phyloP scores from a whole-genome alignment of 1,140 invertebrate genomes.

The Oreohelix idahoensis region DNA sequence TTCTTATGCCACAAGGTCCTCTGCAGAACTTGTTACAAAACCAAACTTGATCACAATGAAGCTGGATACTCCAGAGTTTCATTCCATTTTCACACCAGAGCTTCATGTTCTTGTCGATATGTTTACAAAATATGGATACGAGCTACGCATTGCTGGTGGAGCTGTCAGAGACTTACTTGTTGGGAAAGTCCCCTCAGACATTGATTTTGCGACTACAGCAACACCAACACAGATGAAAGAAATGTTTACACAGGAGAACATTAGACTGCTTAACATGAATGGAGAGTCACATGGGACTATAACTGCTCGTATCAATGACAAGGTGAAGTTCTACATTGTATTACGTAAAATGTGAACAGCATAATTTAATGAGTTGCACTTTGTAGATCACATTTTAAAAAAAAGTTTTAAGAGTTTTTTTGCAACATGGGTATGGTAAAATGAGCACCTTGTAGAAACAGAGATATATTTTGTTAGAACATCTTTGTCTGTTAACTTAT shows the following conservation, averaged over 20 bases:
- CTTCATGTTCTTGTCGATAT: conserved; percentile 80
- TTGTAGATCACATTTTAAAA: no score
- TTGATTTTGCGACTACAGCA: conserved; percentile 98
- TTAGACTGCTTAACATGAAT: conserved; percentile 93
- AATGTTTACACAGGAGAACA: conserved; percentile 89
- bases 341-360: no score
- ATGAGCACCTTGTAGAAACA: no score
- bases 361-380: no score
- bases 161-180: conserved; percentile 95
- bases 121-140: conserved; percentile 88
- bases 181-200: conserved; percentile 87
- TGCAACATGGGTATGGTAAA: no score
- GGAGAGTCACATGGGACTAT: conserved; percentile 99
- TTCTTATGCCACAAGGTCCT: background rate
- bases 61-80: conserved; percentile 77
- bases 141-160: conserved; percentile 94
- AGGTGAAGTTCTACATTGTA: conserved; percentile 83
- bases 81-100: conserved; percentile 87
- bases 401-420: no score
- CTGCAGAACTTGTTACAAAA: background rate
- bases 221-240: conserved; percentile 97
- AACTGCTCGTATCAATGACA: conserved; percentile 95
- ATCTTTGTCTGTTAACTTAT: no score
- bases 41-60: conserved; percentile 71
- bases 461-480: no score